Conservation (phyloP, 2,113 vertebrate genomes). For the Menura novaehollandiae region DNA sequence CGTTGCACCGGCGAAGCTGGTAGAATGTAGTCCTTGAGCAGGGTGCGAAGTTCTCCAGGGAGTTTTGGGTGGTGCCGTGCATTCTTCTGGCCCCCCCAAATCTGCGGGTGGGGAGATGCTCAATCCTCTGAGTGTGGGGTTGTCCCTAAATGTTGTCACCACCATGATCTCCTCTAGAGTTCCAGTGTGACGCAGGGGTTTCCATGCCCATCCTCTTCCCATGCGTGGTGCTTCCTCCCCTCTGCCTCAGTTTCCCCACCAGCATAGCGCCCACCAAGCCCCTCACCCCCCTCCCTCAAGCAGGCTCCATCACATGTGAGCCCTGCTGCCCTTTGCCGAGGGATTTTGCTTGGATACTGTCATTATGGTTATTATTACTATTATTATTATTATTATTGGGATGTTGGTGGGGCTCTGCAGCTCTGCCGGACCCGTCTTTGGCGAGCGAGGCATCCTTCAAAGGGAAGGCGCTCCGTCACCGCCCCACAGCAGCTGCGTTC, state of each 20-base stretch:
- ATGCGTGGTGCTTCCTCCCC: accelerated
- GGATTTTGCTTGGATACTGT: not conserved
- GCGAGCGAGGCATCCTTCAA: constrained; percentile 43
- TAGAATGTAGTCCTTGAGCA: not conserved
- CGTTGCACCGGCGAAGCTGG: accelerated
- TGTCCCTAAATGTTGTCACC: not conserved
- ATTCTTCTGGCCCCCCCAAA: not conserved
- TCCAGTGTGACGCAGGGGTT: accelerated
- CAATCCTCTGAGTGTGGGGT: accelerated
- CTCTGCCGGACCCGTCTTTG: constrained; percentile 22
- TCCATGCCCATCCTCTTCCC: not conserved
- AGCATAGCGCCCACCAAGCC: not conserved
- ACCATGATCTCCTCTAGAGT: no score
- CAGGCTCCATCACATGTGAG: not conserved
- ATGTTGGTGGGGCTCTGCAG: not conserved
- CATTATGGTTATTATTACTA: not conserved
- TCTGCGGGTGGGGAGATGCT: accelerated
- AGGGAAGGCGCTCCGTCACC: constrained; percentile 44
- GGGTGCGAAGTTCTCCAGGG: constrained; percentile 1
- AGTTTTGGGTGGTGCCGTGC: not conserved
- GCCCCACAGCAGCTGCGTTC: constrained; percentile 67
- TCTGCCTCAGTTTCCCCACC: constrained; percentile 37
- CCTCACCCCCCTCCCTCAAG: not conserved
- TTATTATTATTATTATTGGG: constrained; percentile 27
- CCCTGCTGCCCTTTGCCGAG: not conserved